Percentiles rank a stretch among this genome's conserved stretches.
Conservation (phyloP, 2,797 vertebrate species). For the Chromis chromis region DNA sequence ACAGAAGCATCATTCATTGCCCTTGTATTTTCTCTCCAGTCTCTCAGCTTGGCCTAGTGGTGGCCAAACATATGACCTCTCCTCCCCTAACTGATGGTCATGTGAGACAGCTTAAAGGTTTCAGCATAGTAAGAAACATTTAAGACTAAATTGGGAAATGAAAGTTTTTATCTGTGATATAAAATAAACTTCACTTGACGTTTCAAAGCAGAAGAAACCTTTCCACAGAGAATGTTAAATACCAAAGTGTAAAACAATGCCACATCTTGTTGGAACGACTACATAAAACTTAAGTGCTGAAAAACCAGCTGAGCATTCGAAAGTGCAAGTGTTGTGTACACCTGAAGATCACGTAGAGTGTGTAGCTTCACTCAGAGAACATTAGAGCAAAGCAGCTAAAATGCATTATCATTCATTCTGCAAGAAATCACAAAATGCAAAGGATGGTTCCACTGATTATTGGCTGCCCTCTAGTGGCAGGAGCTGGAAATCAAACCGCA, state of each 20-base stretch:
- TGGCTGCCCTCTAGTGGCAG: slow-evolving; percentile 70
- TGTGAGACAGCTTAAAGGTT: slow-evolving; percentile 62
- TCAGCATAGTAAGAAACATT: slow-evolving; percentile 32
- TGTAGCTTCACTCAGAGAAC: neutral
- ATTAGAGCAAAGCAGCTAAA: neutral
- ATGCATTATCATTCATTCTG: slow-evolving; percentile 6
- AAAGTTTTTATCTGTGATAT: neutral
- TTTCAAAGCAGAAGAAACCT: neutral
- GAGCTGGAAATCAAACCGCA: neutral
- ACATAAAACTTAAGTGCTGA: too few species aligned
- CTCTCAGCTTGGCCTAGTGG: slow-evolving; percentile 29
- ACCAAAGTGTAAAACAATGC: neutral
- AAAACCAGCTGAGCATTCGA: slow-evolving; percentile 1
- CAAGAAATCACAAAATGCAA: slow-evolving; percentile 6
- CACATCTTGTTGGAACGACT: neutral
- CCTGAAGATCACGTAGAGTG: neutral
- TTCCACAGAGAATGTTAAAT: neutral
- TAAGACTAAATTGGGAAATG: neutral
- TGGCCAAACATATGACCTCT: slow-evolving; percentile 44
- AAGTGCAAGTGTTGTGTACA: neutral
- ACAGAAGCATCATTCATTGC: slow-evolving; percentile 66
- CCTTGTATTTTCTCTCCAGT: slow-evolving; percentile 18
- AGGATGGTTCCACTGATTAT: neutral
- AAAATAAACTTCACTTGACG: neutral
- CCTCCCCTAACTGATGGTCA: slow-evolving; percentile 49